Base-by-base conservation (phyloP, 2,113 vertebrate genomes). In the Halcyon senegalensis region DNA sequence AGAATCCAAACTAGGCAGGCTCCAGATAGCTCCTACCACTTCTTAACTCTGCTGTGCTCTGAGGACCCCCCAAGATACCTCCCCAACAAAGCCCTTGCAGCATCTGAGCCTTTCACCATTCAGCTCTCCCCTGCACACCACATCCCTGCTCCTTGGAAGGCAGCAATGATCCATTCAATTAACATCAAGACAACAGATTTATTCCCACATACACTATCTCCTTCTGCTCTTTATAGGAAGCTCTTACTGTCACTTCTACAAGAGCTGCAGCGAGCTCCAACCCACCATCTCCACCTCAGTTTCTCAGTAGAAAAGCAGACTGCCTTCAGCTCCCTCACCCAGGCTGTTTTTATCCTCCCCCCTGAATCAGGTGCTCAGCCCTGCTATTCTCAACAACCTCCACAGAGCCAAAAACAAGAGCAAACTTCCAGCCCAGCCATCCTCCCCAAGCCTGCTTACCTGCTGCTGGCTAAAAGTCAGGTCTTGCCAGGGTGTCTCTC, bases 41-140 rank as follows among this genome's bases (percentile, higher is more conserved):
- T 56, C 63, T 39, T 37, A 30, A 30, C 37, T 41, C 41, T 13
- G 4, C 68, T 18, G 18, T 21, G 27, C 41, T 7, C 50, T 1
- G 10, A 35, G 63, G 28, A 16, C 18, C 16, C 9, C 21, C n/a
- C 41, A 28, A 4, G 27, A 35, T 17, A 9, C 25, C 35, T 23
- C 15, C 12, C 14, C 15, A 12, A n/a, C 8, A 3, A 67, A 33
- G 6, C 5, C n/a, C 31, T 14, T 24, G 17, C 41, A 30, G 25
- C 10, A 53, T 7, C 44, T 5, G 24, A 64, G 28, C 53, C 27
- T 46, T 51, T 44, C 35, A 20, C 11, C 53, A 33, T 37, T 66
- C 4, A 0, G 27, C 55, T 63, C 21, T 33, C 24, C 53, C 39
- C 33, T 15, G 9, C 0, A 0, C 14, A 21, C 12, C 43, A 13